Conservation (phyloP, 2,888 invertebrate species). For the Caenorhabditis angaria region DNA sequence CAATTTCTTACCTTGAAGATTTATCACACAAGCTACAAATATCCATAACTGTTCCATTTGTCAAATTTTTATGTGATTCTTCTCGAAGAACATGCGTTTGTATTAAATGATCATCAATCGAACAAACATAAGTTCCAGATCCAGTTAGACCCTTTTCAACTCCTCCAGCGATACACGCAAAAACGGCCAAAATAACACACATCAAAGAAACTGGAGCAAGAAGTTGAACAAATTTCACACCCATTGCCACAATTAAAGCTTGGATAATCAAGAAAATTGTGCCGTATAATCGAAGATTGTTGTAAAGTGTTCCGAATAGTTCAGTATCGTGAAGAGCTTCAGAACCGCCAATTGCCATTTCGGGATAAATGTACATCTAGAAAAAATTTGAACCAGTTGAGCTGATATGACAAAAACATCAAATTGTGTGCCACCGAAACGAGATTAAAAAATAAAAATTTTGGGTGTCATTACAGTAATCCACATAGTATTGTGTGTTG, state of each 20-base stretch:
- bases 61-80: slow-evolving; percentile 34
- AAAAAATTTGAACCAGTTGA: no score
- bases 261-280: slow-evolving; percentile 87
- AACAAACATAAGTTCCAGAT: slow-evolving; percentile 88
- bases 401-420: no score
- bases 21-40: slow-evolving; percentile 80
- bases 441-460: no score
- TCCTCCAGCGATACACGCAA: slow-evolving; percentile 93
- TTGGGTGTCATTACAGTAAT: no score
- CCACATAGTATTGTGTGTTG: no score
- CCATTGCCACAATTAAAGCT: slow-evolving; percentile 86
- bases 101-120: slow-evolving; percentile 87
- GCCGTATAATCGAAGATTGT: slow-evolving; percentile 97
- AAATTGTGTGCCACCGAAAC: no score
- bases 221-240: slow-evolving; percentile 98
- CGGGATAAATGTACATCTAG: slow-evolving; percentile 67
- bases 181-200: slow-evolving; percentile 93
- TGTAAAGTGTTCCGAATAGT: slow-evolving; percentile 80
- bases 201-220: slow-evolving; percentile 94
- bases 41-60: slow-evolving; percentile 36
- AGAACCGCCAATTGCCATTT: slow-evolving; percentile 67
- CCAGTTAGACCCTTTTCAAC: slow-evolving; percentile 83
- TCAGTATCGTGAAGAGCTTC: slow-evolving; percentile 65
- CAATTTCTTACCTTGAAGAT: slow-evolving; percentile 52
- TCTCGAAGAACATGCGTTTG: slow-evolving; percentile 52